Evolutionary conservation across 2,888 invertebrate genomes (phyloP), one percentile per base, ranked within the genome.

Genomic region (Troides aeacus): DNA sequence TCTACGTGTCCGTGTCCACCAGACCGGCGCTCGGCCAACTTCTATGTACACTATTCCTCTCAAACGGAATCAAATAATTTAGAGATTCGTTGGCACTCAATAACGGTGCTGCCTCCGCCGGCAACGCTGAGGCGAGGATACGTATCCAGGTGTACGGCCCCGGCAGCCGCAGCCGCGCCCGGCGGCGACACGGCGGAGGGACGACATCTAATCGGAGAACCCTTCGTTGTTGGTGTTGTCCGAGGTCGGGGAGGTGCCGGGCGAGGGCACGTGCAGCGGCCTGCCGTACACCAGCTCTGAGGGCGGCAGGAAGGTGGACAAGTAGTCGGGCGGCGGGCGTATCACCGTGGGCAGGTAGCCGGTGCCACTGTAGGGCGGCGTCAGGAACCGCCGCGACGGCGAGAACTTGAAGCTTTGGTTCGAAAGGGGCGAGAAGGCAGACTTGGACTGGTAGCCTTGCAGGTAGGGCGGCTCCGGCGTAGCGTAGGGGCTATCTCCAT

Each of bases 341-440:
- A 97, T 96, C 30, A 97, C 96, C 0, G 97, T 96, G 0, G 97
- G 96, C 66, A 97, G 86, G 81, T 97, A 97, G 0, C 97, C 97
- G 0, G 97, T 96, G 6, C 97, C 97, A 21, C 96, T 94, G 82
- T 97, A 97, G 0, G 97, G 97, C 0, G 97, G 97, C 0, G 97
- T 95, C 1, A 97, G 87, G 84, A 97, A 97, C 71, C 97, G 93
- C 79, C 97, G 94, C n/a, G 96, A 94, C 0, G 95, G 93, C 6
- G 94, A 95, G 74, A 94, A 94, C 72, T 92, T 95, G 79, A 94
- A 95, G 71, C 92, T 93, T 72, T 94, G 94, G 57, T 93, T 92
- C 0, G 93, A 90, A 0, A 97, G 83, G 0, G 97, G 97, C 1
- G 96, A 96, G 83, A 97, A 97, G 10, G 97, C 97, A 0, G 97